These are phyloP conservation scores for Cephus sareptanus DNA, from an alignment of 2,888 invertebrate genomes.

Conservation along the genomic window DNA sequence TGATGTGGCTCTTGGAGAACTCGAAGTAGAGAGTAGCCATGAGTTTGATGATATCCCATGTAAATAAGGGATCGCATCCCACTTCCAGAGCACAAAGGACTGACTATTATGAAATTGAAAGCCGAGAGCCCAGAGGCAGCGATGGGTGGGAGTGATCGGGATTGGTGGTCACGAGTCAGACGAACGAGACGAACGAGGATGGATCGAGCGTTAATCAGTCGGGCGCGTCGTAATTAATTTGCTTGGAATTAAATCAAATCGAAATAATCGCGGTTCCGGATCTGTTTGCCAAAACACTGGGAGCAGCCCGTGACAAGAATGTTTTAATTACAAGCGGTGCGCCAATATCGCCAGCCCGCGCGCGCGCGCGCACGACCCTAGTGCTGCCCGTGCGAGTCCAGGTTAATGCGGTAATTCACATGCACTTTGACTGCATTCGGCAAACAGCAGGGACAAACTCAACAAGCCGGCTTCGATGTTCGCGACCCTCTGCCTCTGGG, in stretches of 20 bases:
- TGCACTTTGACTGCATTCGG: constrained; percentile 62
- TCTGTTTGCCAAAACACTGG: constrained; percentile 36
- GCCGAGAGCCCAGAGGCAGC: too few species aligned
- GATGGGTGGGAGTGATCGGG: too few species aligned
- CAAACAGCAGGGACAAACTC: constrained; percentile 56
- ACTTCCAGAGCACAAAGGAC: too few species aligned
- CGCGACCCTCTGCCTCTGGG: too few species aligned
- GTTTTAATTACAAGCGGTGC: constrained; percentile 51
- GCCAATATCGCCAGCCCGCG: constrained; percentile 32
- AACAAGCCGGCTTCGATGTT: constrained; percentile 18
- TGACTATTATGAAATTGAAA: too few species aligned
- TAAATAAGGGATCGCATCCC: too few species aligned
- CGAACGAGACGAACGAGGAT: too few species aligned
- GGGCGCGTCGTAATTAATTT: constrained; percentile 36
- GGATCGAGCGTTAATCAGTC: too few species aligned
- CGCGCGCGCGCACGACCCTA: constrained; percentile 32
- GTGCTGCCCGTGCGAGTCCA: constrained; percentile 13
- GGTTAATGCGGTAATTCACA: constrained; percentile 61
- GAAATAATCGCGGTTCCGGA: constrained; percentile 41
- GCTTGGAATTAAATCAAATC: constrained; percentile 37
- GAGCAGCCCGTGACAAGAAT: constrained; percentile 45
- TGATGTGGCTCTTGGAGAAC: too few species aligned
- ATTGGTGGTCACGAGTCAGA: too few species aligned
- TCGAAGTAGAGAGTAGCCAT: too few species aligned
- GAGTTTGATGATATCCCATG: too few species aligned